phyloP scores from a whole-genome alignment of 2,888 invertebrate genomes.

The Schizotus pectinicornis region DNA sequence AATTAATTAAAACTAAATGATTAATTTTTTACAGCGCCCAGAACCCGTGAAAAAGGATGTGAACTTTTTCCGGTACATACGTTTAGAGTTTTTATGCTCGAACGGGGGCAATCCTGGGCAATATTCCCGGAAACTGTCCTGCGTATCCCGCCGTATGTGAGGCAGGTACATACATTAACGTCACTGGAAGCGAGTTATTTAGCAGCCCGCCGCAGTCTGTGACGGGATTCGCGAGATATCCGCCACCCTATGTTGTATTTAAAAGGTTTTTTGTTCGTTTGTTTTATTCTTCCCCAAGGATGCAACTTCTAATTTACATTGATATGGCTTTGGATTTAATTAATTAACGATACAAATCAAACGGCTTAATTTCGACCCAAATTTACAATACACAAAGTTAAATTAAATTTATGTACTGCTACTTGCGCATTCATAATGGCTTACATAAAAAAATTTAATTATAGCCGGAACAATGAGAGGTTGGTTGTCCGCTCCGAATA shows the following conservation, averaged over 20 bases:
- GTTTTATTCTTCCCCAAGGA: constrained; percentile 35
- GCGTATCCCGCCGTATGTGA: constrained; percentile 5
- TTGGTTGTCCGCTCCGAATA: too few species aligned
- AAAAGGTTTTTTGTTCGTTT: constrained; percentile 31
- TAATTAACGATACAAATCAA: constrained; percentile 35
- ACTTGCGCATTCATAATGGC: too few species aligned
- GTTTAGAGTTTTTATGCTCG: constrained; percentile 22
- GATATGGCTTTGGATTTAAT: constrained; percentile 32
- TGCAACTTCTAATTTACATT: constrained; percentile 30
- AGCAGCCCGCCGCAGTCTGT: constrained; percentile 15
- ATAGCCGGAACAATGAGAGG: too few species aligned
- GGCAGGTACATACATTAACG: constrained; percentile 25
- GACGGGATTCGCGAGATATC: constrained; percentile 26
- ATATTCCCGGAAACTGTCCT: constrained; percentile 6
- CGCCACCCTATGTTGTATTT: constrained; percentile 27
- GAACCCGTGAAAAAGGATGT: constrained; percentile 29
- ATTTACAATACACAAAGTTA: neutral
- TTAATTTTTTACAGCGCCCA: constrained; percentile 30
- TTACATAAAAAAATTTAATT: too few species aligned
- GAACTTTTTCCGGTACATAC: constrained; percentile 26
- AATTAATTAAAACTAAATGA: constrained; percentile 33
- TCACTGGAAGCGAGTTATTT: constrained; percentile 16
- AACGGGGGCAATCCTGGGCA: constrained; percentile 7
- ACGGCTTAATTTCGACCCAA: constrained; percentile 1
- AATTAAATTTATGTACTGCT: too few species aligned